A percentile compares a stretch with the other conserved stretches of the same genome.
Evolutionary conservation across 1,140 invertebrate genomes (phyloP).

Genomic region (Oreohelix idahoensis): DNA sequence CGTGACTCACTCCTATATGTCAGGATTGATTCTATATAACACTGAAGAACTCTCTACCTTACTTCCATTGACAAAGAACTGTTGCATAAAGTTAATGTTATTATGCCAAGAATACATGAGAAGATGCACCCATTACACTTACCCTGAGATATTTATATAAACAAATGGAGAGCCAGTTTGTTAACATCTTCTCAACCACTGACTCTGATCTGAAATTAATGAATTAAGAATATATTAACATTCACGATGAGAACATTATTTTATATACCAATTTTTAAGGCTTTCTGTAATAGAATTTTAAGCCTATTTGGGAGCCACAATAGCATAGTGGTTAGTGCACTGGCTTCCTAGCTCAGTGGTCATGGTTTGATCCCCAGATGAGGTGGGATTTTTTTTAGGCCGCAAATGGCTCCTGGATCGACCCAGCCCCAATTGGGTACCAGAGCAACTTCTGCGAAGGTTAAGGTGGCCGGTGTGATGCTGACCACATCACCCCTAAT

Average conservation of each 20-base stretch:
- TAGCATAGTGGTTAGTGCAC: no score
- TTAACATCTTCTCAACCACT: conserved; percentile 99
- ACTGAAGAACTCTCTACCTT: not conserved
- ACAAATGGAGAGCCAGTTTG: conserved; percentile 98
- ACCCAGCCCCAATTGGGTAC: no score
- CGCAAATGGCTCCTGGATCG: no score
- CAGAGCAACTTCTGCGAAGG: no score
- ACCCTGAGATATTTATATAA: conserved; percentile 90
- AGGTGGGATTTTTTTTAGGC: no score
- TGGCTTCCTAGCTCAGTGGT: no score
- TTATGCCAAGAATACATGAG: no score
- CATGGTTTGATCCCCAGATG: no score
- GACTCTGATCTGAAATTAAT: conserved; percentile 86
- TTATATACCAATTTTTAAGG: not conserved
- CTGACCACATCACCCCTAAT: no score
- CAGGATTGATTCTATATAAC: not conserved
- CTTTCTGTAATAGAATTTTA: no score
- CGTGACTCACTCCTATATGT: not conserved
- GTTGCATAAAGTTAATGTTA: not conserved
- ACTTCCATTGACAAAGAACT: not conserved
- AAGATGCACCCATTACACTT: conserved; percentile 30
- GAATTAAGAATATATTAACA: conserved; percentile 44
- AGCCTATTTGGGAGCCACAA: no score
- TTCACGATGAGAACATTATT: not conserved
- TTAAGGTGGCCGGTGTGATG: no score